phyloP scores from a whole-genome alignment of 1,140 invertebrate genomes.

The Macrotrachela quadricornifera region DNA sequence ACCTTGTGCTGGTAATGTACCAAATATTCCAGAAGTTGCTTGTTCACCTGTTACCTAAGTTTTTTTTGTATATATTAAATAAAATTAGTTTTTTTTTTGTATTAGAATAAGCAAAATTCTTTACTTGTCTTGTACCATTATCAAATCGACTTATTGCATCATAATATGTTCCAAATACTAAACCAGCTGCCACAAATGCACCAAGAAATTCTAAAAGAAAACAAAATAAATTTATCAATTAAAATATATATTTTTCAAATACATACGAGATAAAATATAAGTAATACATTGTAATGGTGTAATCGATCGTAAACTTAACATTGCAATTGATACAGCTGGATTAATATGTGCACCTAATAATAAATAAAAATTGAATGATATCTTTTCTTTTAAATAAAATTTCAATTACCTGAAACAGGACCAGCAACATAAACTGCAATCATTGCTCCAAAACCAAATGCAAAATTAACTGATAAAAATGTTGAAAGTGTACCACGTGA shows the following conservation, averaged over 20 bases:
- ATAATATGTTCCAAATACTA: background rate
- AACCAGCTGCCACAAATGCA: background rate
- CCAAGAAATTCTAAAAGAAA: slow-evolving; percentile 1
- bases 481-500: background rate
- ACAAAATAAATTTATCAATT: too few relatives aligned
- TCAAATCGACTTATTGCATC: background rate
- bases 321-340: slow-evolving; percentile 12
- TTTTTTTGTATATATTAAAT: background rate
- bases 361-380: background rate
- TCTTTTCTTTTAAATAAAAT: background rate
- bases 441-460: background rate
- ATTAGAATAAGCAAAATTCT: background rate
- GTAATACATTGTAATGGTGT: slow-evolving; percentile 10
- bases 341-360: slow-evolving; percentile 1
- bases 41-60: background rate
- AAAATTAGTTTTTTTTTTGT: background rate
- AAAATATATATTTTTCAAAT: background rate
- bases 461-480: background rate
- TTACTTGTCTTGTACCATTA: too few relatives aligned
- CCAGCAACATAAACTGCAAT: background rate
- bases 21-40: slow-evolving; percentile 1
- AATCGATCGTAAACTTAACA: slow-evolving; percentile 14
- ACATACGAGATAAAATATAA: background rate
- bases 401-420: slow-evolving; percentile 7
- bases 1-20: background rate